Conservation (phyloP, 2,888 invertebrate species). For the Monoplex corrugatus region DNA sequence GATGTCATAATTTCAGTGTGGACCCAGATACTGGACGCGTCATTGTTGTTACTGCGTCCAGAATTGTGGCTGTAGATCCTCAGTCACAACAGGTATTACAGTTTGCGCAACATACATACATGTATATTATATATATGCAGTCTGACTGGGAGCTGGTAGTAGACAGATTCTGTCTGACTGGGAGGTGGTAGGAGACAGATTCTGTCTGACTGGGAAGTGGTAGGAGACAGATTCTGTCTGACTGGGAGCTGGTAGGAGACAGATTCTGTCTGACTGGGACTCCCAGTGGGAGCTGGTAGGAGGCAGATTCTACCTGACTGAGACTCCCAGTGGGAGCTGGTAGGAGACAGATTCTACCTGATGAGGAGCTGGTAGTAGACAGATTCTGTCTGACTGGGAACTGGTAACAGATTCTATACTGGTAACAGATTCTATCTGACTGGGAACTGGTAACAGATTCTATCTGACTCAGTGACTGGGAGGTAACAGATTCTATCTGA, state of each 20-base stretch:
- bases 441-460: no score
- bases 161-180: background rate
- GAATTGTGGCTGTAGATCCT: slow-evolving; percentile 59
- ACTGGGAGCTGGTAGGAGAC: background rate
- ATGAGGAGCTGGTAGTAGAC: no score
- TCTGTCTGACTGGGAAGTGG: background rate
- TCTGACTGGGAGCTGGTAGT: background rate
- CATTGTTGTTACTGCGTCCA: slow-evolving; percentile 64
- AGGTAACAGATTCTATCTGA: no score
- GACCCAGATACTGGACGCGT: slow-evolving; percentile 74
- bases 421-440: no score
- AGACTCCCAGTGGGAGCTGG: no score
- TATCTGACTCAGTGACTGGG: no score
- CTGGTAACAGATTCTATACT: no score
- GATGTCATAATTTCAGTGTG: slow-evolving; percentile 62
- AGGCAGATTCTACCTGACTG: no score
- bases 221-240: background rate
- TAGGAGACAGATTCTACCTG: no score
- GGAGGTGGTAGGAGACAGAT: background rate
- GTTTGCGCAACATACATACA: background rate
- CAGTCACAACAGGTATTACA: slow-evolving; percentile 17
- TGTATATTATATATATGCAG: background rate
- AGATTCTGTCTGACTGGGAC: background rate
- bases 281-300: no score
- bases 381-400: background rate